These are phyloP conservation scores for Eunapius fragilis DNA, from an alignment of 37 sponge, comb jelly and placozoan species.

Conservation along the genomic window DNA sequence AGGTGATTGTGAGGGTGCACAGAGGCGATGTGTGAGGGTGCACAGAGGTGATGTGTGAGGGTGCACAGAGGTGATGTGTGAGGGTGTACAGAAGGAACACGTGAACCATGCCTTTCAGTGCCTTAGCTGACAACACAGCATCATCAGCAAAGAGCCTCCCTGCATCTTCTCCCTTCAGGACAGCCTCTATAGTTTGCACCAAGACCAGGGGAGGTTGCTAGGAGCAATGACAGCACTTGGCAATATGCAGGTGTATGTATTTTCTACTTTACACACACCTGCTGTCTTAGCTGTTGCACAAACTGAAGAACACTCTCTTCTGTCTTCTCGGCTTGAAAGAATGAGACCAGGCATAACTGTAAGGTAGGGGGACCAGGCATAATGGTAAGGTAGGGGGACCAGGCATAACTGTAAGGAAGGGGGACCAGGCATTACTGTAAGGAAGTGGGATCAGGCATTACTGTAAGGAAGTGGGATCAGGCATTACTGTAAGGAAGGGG, in stretches of 20 bases:
- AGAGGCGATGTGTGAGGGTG: too few relatives aligned
- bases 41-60: too few relatives aligned
- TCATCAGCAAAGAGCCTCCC: neutral
- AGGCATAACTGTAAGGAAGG: slow-evolving; percentile 12
- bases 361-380: neutral
- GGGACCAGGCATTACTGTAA: neutral
- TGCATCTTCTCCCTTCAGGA: neutral
- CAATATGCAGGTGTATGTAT: neutral
- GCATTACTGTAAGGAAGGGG: too few relatives aligned
- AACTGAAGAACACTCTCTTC: slow-evolving; percentile 25
- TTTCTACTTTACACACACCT: neutral
- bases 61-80: too few relatives aligned
- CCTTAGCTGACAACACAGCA: neutral
- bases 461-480: too few relatives aligned
- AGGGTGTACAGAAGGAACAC: too few relatives aligned
- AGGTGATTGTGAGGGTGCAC: neutral
- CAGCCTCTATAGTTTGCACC: neutral
- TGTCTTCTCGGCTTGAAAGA: slow-evolving; percentile 23
- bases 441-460: too few relatives aligned
- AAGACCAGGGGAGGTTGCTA: neutral
- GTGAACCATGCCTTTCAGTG: neutral
- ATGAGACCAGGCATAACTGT: slow-evolving; percentile 42
- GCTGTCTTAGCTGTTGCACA: neutral
- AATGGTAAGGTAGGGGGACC: slow-evolving; percentile 13
- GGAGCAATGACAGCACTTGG: neutral